phyloP scores from a whole-genome alignment of 2,888 invertebrate genomes.

The Nasonia oneida region DNA sequence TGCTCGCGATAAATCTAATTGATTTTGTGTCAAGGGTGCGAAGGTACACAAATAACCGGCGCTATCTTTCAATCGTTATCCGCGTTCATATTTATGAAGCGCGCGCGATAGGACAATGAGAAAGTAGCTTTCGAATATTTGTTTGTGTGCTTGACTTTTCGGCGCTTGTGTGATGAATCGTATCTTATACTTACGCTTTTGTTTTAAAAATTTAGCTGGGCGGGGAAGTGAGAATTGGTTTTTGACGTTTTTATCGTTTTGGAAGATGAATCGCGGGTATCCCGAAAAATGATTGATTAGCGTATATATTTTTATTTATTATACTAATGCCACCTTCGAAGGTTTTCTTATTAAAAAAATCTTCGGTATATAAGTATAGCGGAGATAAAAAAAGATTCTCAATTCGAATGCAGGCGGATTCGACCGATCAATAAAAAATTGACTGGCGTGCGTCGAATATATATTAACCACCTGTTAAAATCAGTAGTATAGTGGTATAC shows the following conservation, averaged over 20 bases:
- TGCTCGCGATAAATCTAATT: neutral
- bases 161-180: too few relatives aligned
- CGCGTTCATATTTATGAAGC: neutral
- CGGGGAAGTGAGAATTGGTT: too few relatives aligned
- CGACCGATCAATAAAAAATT: neutral
- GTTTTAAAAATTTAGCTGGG: too few relatives aligned
- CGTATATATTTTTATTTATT: neutral
- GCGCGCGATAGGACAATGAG: neutral
- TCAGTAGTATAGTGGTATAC: neutral
- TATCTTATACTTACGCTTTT: neutral
- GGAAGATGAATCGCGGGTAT: too few relatives aligned
- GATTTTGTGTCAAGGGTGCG: slow-evolving; percentile 15
- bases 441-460: neutral
- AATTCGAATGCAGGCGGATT: neutral
- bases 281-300: neutral
- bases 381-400: neutral
- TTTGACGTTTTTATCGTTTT: too few relatives aligned
- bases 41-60: neutral
- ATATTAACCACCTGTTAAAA: neutral
- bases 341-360: too few relatives aligned
- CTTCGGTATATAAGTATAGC: too few relatives aligned
- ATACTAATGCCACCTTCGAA: neutral
- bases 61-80: slow-evolving; percentile 1
- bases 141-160: neutral
- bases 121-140: neutral